A percentile compares a stretch with the other conserved stretches of the same genome.
These are phyloP conservation scores for Deroplatys truncata DNA, from an alignment of 2,888 invertebrate species.

Conservation along the genomic window DNA sequence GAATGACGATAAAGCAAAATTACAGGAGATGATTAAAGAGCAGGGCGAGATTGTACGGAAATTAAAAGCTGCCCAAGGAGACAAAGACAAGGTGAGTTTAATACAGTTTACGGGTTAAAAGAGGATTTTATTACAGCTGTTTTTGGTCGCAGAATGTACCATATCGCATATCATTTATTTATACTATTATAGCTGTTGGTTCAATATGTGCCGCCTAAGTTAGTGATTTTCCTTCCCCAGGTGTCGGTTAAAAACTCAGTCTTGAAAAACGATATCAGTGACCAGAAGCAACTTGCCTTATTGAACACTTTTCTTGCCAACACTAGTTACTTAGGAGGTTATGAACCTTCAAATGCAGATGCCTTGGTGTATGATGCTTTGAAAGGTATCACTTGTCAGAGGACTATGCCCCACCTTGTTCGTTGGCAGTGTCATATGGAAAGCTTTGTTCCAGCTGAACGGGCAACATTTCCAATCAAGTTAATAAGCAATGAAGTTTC, in stretches of 20 bases:
- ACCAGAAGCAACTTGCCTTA: slow-evolving; percentile 32
- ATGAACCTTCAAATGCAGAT: slow-evolving; percentile 53
- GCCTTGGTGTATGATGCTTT: slow-evolving; percentile 42
- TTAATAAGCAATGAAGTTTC: background rate
- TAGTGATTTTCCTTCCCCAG: background rate
- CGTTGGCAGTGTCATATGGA: slow-evolving; percentile 60
- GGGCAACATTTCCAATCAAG: slow-evolving; percentile 44
- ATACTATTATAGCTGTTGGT: no score
- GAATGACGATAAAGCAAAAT: slow-evolving; percentile 34
- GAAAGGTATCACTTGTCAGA: background rate
- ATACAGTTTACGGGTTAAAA: background rate
- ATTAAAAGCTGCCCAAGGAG: slow-evolving; percentile 75
- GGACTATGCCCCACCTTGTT: slow-evolving; percentile 43
- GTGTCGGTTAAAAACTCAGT: background rate
- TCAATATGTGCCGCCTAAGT: background rate
- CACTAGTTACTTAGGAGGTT: slow-evolving; percentile 56
- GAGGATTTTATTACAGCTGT: background rate
- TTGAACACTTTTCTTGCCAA: slow-evolving; percentile 49
- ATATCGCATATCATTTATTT: background rate
- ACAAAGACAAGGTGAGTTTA: slow-evolving; percentile 65
- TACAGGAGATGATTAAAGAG: slow-evolving; percentile 58
- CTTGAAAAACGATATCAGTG: background rate
- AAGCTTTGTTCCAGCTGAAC: slow-evolving; percentile 54
- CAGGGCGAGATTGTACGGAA: slow-evolving; percentile 80
- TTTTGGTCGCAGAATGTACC: background rate